A percentile compares a stretch with the other conserved stretches of the same genome.
Evolutionary conservation across 2,113 vertebrate species (phyloP).

Genomic region (Gasterosteus nipponicus): DNA sequence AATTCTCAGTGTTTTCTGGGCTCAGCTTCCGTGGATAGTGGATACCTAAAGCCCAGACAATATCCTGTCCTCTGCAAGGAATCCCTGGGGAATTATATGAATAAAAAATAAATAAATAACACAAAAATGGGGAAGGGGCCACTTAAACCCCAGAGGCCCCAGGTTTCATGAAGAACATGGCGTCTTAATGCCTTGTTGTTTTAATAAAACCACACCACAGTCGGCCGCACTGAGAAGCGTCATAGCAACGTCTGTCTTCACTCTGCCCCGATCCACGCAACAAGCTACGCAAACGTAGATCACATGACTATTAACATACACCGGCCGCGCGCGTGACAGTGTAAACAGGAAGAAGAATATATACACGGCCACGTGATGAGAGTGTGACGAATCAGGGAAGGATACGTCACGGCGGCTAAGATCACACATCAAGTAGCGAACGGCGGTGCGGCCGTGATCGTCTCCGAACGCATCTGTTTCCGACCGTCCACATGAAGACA

Average conservation of each 20-base stretch:
- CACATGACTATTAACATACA: too few species aligned
- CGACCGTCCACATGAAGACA: too few species aligned
- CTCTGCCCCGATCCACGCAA: too few species aligned
- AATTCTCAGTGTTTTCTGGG: slow-evolving; percentile 38
- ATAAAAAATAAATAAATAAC: slow-evolving; percentile 18
- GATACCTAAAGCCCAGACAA: slow-evolving; percentile 66
- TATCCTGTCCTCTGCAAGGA: slow-evolving; percentile 69
- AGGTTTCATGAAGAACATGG: slow-evolving; percentile 60
- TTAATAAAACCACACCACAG: slow-evolving; percentile 66
- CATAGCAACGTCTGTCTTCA: slow-evolving; percentile 50
- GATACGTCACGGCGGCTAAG: too few species aligned
- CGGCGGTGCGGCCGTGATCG: too few species aligned
- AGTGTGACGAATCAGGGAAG: too few species aligned
- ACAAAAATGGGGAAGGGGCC: slow-evolving; percentile 37
- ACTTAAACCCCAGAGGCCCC: slow-evolving; percentile 39
- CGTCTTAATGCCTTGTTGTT: slow-evolving; percentile 69
- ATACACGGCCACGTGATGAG: too few species aligned
- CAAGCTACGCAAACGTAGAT: too few species aligned
- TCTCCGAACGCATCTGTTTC: too few species aligned
- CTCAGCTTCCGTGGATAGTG: slow-evolving; percentile 37
- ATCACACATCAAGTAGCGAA: too few species aligned
- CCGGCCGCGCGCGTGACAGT: too few species aligned
- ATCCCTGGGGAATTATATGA: slow-evolving; percentile 68
- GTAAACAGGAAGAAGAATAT: too few species aligned
- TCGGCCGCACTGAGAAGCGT: slow-evolving; percentile 43